phyloP scores from a whole-genome alignment of 2,797 vertebrate genomes.

The Loris lydekkerianus region DNA sequence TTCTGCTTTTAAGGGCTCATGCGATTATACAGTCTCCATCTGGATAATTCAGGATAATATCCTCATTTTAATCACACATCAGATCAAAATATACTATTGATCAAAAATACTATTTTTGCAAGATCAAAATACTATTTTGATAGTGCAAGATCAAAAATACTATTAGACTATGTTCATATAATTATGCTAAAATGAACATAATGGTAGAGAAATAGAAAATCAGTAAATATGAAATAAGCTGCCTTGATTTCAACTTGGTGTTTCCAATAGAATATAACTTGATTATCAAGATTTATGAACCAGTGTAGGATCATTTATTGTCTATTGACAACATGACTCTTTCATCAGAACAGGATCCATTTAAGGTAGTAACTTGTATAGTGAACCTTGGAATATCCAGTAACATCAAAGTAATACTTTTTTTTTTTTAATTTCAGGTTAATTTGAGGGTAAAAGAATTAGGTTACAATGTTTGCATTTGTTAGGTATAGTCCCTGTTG shows the following conservation, averaged over 20 bases:
- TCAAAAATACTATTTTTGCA: too few relatives aligned
- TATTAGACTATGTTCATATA: background rate
- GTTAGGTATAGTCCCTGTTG: too few relatives aligned
- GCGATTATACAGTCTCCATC: too few relatives aligned
- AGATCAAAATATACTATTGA: too few relatives aligned
- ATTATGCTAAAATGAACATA: constrained; percentile 30
- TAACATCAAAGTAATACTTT: background rate
- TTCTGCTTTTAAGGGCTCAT: too few relatives aligned
- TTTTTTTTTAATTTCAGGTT: background rate
- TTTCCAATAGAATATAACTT: constrained; percentile 5
- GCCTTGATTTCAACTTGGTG: constrained; percentile 28
- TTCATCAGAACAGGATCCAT: background rate
- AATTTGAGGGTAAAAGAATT: too few relatives aligned
- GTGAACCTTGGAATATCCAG: background rate
- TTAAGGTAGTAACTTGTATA: background rate
- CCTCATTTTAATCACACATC: too few relatives aligned
- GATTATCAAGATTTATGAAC: constrained; percentile 20
- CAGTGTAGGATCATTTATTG: constrained; percentile 17
- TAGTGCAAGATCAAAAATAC: background rate
- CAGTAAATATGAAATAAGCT: background rate
- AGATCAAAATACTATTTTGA: too few relatives aligned
- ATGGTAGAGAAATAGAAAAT: background rate
- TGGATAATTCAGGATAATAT: too few relatives aligned
- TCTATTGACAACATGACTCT: background rate
- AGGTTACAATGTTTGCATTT: too few relatives aligned